Conservation (phyloP, 1,140 invertebrate genomes). For the Micrasema longulum region DNA sequence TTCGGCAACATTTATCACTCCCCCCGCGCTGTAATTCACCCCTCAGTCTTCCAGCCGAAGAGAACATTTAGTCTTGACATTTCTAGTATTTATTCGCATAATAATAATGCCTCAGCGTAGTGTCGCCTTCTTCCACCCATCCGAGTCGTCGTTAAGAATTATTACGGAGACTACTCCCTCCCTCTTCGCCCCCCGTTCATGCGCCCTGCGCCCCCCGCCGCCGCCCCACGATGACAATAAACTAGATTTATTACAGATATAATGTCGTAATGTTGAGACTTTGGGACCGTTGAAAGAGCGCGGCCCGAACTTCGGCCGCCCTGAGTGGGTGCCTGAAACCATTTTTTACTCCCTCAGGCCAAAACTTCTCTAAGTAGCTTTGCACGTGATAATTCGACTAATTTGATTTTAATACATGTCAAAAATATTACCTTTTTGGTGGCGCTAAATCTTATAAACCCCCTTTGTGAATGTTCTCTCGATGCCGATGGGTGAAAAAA, state of each 20-base stretch:
- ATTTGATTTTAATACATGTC: conserved; percentile 2
- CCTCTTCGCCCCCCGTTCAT: conserved; percentile 61
- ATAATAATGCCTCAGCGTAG: conserved; percentile 70
- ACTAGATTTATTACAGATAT: conserved; percentile 56
- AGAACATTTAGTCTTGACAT: conserved; percentile 69
- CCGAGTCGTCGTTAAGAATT: conserved; percentile 63
- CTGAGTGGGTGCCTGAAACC: conserved; percentile 32
- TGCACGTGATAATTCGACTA: conserved; percentile 26
- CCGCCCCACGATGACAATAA: conserved; percentile 57
- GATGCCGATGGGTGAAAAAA: too few relatives aligned
- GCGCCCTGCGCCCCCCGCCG: conserved; percentile 60
- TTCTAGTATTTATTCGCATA: conserved; percentile 72
- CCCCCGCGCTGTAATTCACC: conserved; percentile 39
- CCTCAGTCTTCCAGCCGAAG: conserved; percentile 55
- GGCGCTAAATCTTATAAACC: not conserved
- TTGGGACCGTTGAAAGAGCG: conserved; percentile 54
- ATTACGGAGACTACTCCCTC: conserved; percentile 57
- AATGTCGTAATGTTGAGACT: conserved; percentile 56
- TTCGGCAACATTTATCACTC: conserved; percentile 38
- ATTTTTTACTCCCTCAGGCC: conserved; percentile 34
- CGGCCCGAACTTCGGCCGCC: conserved; percentile 52
- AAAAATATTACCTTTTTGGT: conserved; percentile 3
- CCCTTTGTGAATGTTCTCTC: too few relatives aligned
- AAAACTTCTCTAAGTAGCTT: conserved; percentile 22
- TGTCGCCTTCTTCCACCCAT: conserved; percentile 59